These are phyloP conservation scores for Sprattus sprattus DNA, from an alignment of 2,113 vertebrate genomes.

Conservation along the genomic window DNA sequence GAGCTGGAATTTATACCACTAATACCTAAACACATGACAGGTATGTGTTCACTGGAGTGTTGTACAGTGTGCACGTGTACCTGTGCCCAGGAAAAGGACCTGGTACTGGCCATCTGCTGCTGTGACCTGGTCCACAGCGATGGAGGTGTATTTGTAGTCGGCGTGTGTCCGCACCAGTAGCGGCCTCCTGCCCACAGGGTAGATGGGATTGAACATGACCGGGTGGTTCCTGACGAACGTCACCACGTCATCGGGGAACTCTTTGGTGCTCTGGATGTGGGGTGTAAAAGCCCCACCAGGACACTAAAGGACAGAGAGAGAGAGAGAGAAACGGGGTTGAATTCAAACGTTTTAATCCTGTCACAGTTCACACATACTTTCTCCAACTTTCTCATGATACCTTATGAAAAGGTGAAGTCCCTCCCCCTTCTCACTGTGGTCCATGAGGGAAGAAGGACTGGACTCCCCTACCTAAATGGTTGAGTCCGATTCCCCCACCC, in stretches of 20 bases:
- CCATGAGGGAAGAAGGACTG: too few relatives aligned
- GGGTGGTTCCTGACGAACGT: conserved; percentile 96
- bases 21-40: neutral
- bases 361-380: neutral
- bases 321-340: neutral
- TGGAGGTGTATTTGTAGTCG: conserved; percentile 90
- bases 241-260: conserved; percentile 96
- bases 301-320: conserved; percentile 63
- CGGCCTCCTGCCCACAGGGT: conserved; percentile 85
- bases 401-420: too few relatives aligned
- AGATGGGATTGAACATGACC: conserved; percentile 94
- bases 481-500: too few relatives aligned
- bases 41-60: neutral
- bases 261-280: conserved; percentile 87
- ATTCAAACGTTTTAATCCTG: too few relatives aligned
- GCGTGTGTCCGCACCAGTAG: conserved; percentile 89
- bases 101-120: conserved; percentile 93
- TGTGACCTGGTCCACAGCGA: conserved; percentile 89
- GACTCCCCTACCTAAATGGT: too few relatives aligned
- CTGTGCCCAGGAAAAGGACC: conserved; percentile 93
- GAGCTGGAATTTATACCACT: conserved; percentile 12
- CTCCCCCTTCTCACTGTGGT: too few relatives aligned
- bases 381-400: too few relatives aligned
- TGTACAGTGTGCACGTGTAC: conserved; percentile 58
- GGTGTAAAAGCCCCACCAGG: conserved; percentile 97